Evolutionary conservation across 2,888 invertebrate species (phyloP), one percentile per base, ranked within the genome.

Genomic region (Yponomeuta malinellus): DNA sequence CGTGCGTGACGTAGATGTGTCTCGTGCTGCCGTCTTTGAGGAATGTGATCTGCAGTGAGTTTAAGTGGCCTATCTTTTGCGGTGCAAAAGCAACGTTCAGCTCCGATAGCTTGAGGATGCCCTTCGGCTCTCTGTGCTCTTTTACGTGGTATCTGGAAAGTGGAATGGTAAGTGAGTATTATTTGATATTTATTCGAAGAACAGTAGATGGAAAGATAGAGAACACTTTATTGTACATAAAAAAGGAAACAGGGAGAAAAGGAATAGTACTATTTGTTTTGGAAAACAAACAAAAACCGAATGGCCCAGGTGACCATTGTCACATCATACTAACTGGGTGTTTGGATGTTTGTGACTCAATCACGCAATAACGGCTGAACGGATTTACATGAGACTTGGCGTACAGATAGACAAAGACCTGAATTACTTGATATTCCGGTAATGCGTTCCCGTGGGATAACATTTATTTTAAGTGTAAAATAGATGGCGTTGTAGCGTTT

Each of bases 1-100:
- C 96, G 76, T 97, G 96, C 82, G 97, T 96, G 0, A 98, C 95
- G 83, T 96, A 98, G 76, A 98, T 95, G 81, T 97, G 97, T 74
- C 98, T 89, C 1, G 98, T 98, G 3, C 95, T 94, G 0, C 97
- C 97, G 73, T 97, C 96, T 81, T 96, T 96, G 84, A 97, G 93
- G 81, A 95, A 98, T 0, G 97, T 96, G 63, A 98, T 88, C 89
- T 98, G 97, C 86, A 98, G 93, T 10, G 96, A 96, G 83, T 96
- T 96, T 80, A 94, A 94, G 83, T 95, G 94, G 23, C 94, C 95
- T 71, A 96, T 95, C 90, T 97, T 98, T 67, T 94, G 91, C 1
- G 97, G 97, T 0, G 96, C 96, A 82, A 98, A 96, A 29, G 95
- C 95, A 29, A 97, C 96, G 82, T 97, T 97, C 73, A 98, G 81